Percentiles rank a stretch among this genome's conserved stretches.
Conservation (phyloP, 2,797 vertebrate genomes). For the Naso thynnoides region DNA sequence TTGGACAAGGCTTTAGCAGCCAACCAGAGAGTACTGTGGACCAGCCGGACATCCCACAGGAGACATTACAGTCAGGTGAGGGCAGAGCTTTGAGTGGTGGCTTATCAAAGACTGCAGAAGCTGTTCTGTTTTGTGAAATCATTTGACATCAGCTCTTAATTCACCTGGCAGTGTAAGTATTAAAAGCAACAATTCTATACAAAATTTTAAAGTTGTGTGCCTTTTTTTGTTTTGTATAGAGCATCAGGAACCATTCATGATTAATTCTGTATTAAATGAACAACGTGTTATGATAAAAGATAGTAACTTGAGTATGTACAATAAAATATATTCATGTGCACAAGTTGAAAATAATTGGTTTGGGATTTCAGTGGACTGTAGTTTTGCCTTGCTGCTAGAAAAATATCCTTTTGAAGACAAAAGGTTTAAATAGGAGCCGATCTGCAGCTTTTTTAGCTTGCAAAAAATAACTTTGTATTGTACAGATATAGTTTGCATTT, state of each 20-base stretch:
- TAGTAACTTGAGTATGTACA: no score
- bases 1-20: slow-evolving; percentile 91
- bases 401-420: no score
- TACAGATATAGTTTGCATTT: no score
- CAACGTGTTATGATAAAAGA: background rate
- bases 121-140: background rate
- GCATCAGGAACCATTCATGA: background rate
- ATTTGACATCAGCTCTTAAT: background rate
- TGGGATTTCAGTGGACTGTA: no score
- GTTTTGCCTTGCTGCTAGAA: no score
- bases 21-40: slow-evolving; percentile 90
- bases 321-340: no score
- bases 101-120: background rate
- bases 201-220: background rate
- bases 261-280: background rate
- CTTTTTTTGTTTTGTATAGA: background rate
- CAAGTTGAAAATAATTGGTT: no score
- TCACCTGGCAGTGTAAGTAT: background rate
- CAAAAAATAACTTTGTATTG: background rate
- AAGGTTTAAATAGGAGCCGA: background rate
- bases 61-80: slow-evolving; percentile 95
- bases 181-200: background rate
- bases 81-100: background rate
- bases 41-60: slow-evolving; percentile 93
- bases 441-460: background rate